Evolutionary conservation across 2,797 vertebrate species (phyloP), one percentile per base, ranked within the genome.

Genomic region (Aulostomus chinensis): DNA sequence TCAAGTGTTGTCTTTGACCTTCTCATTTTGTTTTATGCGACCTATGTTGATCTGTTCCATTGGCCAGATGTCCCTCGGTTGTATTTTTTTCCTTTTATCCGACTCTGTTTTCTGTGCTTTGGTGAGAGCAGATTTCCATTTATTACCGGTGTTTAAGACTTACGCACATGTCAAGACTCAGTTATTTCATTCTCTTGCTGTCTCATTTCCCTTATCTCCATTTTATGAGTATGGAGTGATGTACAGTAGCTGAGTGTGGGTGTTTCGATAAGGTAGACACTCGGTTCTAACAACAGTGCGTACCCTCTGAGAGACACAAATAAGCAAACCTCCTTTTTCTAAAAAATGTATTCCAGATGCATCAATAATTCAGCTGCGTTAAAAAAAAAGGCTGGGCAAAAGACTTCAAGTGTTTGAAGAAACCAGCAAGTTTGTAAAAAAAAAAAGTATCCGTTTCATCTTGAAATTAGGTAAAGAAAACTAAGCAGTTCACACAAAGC

Each of bases 321-420:
- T 2, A 36, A 4, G 1, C 15, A 18, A 35, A 20, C 32, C 0
- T 57, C 16, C 34, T 11, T 52, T 57, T 59, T 34, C 14, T n/a
- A 56, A n/a, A 28, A 11, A 46, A 33, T 16, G 7, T 32, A 22
- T 58, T 56, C 14, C 36, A 9, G 12, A 18, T 1, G 2, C 57
- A 63, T 69, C 36, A 62, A 41, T 62, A 28, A 52, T 68, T 70
- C 32, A 63, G 14, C 31, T 36, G 13, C 36, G 40, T 54, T 15
- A 55, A 46, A 54, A 50, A 46, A 54, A 50, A 33, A 10, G 2
- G 11, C 24, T 0, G 7, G 28, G 24, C 21, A 48, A 42, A 58
- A 17, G 28, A 28, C n/a, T 30, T 57, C 34, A 37, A 36, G 30
- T 42, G 38, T 53, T 33, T 52, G 35, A 41, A 47, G 24, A 34